phyloP scores from a whole-genome alignment of 2,888 invertebrate genomes.

The Stenodera caucasica region DNA sequence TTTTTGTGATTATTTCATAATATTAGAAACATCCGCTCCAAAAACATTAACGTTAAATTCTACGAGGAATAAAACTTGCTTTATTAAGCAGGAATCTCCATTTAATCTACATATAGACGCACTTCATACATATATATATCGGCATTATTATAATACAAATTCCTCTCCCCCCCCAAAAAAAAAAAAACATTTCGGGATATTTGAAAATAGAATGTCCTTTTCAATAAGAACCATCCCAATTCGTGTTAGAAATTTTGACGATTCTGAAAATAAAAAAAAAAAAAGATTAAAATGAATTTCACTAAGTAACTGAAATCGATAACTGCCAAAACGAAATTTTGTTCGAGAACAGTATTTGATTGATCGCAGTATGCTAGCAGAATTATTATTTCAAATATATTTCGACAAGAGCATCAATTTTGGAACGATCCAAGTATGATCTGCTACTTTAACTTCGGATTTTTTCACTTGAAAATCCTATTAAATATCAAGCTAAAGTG shows the following conservation, averaged over 20 bases:
- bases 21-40: not conserved
- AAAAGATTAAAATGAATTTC: too few relatives aligned
- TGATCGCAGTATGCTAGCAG: slow-evolving; percentile 30
- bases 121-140: not conserved
- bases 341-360: slow-evolving; percentile 31
- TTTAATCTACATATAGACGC: not conserved
- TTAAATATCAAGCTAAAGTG: too few relatives aligned
- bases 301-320: slow-evolving; percentile 30
- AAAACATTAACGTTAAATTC: too few relatives aligned
- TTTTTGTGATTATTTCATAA: not conserved
- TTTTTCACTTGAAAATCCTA: not conserved
- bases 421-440: not conserved
- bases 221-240: too few relatives aligned
- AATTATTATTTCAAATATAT: slow-evolving; percentile 35
- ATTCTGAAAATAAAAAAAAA: too few relatives aligned
- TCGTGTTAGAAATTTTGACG: too few relatives aligned
- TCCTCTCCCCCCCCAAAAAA: too few relatives aligned
- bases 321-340: slow-evolving; percentile 32
- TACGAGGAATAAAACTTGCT: too few relatives aligned
- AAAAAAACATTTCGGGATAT: not conserved
- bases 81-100: not conserved
- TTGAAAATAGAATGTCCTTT: not conserved
- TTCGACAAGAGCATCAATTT: slow-evolving; percentile 25
- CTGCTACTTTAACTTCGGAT: not conserved
- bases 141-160: not conserved